phyloP scores from a whole-genome alignment of 2,888 invertebrate genomes.

The Endotricha flammealis region DNA sequence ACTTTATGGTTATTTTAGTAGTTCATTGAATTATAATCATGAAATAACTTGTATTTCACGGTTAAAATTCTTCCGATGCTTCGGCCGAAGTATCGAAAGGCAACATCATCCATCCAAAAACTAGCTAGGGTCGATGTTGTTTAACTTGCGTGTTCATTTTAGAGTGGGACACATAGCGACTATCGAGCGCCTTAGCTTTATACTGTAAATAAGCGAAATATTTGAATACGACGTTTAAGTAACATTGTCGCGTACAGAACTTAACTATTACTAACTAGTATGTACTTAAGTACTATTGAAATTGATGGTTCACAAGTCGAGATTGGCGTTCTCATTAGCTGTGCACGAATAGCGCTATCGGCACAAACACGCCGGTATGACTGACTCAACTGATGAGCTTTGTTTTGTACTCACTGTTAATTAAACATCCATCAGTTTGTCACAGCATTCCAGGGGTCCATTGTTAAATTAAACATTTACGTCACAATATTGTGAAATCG shows the following conservation, averaged over 20 bases:
- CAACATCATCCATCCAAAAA: no score
- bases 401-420: conserved; percentile 33
- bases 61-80: no score
- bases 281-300: no score
- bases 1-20: no score
- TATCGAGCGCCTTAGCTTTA: no score
- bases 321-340: conserved; percentile 60
- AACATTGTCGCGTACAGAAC: conserved; percentile 29
- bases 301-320: conserved; percentile 42
- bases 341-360: conserved; percentile 55
- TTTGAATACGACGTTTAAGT: conserved; percentile 16
- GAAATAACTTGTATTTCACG: no score
- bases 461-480: background rate
- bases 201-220: background rate
- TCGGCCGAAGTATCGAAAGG: no score
- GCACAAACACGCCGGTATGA: conserved; percentile 31
- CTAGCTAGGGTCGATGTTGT: no score
- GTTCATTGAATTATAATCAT: no score
- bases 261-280: no score
- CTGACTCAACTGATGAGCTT: conserved; percentile 31
- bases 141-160: no score
- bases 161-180: no score
- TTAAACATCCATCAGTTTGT: conserved; percentile 36
- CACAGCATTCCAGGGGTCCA: conserved; percentile 19
- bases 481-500: background rate